Conservation (phyloP, 2,113 vertebrate species). For the Psilopsiagon aurifrons region DNA sequence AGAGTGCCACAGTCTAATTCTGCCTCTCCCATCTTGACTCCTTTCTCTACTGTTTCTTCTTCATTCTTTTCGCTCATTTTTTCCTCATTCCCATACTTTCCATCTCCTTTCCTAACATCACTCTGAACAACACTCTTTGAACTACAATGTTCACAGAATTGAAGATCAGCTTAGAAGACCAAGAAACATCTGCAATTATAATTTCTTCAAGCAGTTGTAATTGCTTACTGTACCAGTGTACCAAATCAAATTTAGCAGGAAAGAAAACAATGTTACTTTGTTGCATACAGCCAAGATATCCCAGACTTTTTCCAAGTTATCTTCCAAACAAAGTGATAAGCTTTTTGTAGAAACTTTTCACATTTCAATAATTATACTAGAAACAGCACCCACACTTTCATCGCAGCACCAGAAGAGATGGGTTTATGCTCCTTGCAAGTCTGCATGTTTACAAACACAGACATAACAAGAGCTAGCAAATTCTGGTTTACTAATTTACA, state of each 20-base stretch:
- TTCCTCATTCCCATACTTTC: background rate
- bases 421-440: background rate
- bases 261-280: background rate
- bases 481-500: background rate
- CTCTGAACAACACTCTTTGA: background rate
- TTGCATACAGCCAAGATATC: background rate
- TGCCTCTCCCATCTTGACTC: background rate
- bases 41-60: background rate
- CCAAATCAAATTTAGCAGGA: background rate
- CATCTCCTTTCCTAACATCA: background rate
- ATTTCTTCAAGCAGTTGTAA: background rate
- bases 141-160: background rate
- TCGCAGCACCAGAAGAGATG: background rate
- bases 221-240: background rate
- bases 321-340: background rate
- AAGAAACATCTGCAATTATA: background rate
- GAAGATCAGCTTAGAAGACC: background rate
- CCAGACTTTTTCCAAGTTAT: background rate
- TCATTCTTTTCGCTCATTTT: background rate
- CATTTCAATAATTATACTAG: background rate
- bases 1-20: background rate
- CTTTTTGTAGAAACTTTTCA: background rate
- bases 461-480: background rate
- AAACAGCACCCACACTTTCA: background rate
- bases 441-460: background rate